These are phyloP conservation scores for Boleophthalmus pectinirostris DNA, from an alignment of 2,113 vertebrate species.

Conservation along the genomic window DNA sequence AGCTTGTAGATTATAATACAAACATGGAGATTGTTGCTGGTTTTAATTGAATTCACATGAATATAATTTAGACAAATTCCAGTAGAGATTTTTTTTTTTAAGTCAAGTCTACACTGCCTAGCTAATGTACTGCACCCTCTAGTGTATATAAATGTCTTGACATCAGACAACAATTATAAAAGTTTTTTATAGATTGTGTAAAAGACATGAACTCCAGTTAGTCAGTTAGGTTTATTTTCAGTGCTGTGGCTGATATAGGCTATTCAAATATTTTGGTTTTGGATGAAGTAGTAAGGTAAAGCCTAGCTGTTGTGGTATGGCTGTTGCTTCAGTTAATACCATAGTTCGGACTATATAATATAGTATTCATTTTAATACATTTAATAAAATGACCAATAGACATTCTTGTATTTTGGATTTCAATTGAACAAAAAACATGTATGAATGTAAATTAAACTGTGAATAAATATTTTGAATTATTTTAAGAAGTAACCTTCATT, in stretches of 20 bases:
- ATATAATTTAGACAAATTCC: background rate
- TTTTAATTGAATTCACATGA: slow-evolving; percentile 23
- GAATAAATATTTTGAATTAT: background rate
- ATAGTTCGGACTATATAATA: background rate
- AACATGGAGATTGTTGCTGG: slow-evolving; percentile 25
- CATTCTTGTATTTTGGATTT: background rate
- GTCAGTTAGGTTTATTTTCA: slow-evolving; percentile 32
- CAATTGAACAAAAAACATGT: background rate
- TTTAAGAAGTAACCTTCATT: slow-evolving; percentile 55
- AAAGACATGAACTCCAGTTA: slow-evolving; percentile 17
- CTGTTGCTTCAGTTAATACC: background rate
- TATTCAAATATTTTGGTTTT: background rate
- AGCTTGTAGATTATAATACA: slow-evolving; percentile 19
- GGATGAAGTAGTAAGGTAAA: too few species aligned
- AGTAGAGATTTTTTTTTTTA: background rate
- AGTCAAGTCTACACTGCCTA: background rate
- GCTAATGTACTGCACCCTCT: slow-evolving; percentile 38
- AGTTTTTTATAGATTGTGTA: slow-evolving; percentile 13
- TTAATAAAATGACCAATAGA: background rate
- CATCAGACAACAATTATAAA: background rate
- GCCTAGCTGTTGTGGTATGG: background rate
- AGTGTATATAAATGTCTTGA: slow-evolving; percentile 34
- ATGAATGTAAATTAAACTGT: background rate
- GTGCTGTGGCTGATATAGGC: slow-evolving; percentile 58
- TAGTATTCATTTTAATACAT: background rate